A percentile compares a stretch with the other conserved stretches of the same genome.
phyloP scores from a whole-genome alignment of 35 echinoderm and acorn worm genomes.

The Hemicentrotus pulcherrimus region DNA sequence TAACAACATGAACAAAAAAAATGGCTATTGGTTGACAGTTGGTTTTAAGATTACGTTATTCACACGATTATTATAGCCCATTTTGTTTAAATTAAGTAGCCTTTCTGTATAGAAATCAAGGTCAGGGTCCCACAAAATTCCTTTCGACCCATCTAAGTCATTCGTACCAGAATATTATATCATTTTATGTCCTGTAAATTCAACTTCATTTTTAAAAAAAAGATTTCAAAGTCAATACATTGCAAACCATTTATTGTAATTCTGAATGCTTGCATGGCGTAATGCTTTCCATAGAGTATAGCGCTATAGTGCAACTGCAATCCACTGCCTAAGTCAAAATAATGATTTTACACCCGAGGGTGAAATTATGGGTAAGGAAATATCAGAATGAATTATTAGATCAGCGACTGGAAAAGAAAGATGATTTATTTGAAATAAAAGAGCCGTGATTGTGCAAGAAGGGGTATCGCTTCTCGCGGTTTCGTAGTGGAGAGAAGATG shows the following conservation, averaged over 20 bases:
- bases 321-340: background rate
- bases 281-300: background rate
- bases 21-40: no score
- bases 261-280: background rate
- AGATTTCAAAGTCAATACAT: no score
- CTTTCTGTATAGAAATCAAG: no score
- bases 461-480: background rate
- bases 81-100: no score
- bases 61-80: no score
- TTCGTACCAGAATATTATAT: no score
- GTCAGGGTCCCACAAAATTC: no score
- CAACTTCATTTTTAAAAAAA: no score
- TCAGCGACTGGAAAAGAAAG: background rate
- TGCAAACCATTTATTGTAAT: background rate
- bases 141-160: no score
- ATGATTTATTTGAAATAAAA: constrained; percentile 34
- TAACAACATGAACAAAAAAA: no score
- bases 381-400: constrained; percentile 30
- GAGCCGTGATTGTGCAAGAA: constrained; percentile 32
- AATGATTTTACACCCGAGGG: background rate
- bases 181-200: no score
- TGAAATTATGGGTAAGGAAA: constrained; percentile 19
- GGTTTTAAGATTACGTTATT: no score
- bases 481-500: background rate
- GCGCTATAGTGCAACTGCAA: background rate